Evolutionary conservation across 2,113 vertebrate species (phyloP).

Genomic region (Pituophis catenifer): DNA sequence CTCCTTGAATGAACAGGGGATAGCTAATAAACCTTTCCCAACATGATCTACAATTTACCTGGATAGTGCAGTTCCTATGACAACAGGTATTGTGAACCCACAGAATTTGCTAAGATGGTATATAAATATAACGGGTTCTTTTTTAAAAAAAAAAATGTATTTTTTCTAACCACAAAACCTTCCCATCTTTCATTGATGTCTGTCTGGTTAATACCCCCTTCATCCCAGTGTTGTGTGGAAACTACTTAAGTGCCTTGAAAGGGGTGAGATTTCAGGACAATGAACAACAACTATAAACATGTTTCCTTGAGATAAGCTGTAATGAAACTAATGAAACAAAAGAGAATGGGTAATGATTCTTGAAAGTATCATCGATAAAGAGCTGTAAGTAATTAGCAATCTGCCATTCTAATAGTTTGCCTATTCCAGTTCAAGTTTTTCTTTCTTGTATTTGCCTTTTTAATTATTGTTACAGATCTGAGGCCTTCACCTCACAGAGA

Average conservation of each 20-base stretch:
- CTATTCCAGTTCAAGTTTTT: conserved; percentile 11
- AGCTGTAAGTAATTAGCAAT: conserved; percentile 25
- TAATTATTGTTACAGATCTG: conserved; percentile 29
- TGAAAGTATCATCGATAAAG: conserved; percentile 18
- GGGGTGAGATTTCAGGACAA: conserved; percentile 1
- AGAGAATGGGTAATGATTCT: conserved; percentile 29
- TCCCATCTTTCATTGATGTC: background rate
- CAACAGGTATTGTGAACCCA: background rate
- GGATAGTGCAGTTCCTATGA: background rate
- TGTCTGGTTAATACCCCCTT: background rate
- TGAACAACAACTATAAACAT: conserved; percentile 17
- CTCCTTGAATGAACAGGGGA: background rate
- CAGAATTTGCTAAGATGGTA: background rate
- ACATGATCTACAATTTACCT: background rate
- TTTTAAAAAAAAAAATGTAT: background rate
- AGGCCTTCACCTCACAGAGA: conserved; percentile 28
- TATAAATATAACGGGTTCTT: background rate
- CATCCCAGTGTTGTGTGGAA: background rate
- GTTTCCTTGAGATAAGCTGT: conserved; percentile 11
- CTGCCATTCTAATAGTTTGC: conserved; percentile 6
- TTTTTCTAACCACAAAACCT: background rate
- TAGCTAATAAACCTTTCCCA: background rate
- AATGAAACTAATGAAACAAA: conserved; percentile 21
- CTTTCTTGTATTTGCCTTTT: conserved; percentile 20
- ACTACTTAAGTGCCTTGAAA: background rate